Evolutionary conservation across 2,797 vertebrate species (phyloP).

Genomic region (Poecile montanus): DNA sequence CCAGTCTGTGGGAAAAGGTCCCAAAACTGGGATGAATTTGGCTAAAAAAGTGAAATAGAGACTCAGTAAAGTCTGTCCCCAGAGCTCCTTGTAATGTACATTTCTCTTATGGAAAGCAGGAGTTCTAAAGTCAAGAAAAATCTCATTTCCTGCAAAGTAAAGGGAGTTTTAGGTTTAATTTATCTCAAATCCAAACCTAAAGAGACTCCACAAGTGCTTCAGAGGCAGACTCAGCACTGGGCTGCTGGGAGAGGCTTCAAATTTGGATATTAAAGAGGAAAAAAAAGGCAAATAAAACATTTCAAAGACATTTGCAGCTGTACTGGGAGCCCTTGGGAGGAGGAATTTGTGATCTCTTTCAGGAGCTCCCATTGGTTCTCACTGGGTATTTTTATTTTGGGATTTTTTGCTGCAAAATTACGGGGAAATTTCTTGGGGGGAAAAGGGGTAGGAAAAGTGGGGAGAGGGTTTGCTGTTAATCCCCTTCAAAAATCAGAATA

Average conservation of each 20-base stretch:
- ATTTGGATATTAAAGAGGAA: not conserved
- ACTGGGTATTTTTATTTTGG: not conserved
- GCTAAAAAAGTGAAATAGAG: not conserved
- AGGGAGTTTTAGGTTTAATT: not conserved
- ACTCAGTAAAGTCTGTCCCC: not conserved
- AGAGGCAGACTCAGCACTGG: not conserved
- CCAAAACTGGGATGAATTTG: not conserved
- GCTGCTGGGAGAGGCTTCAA: not conserved
- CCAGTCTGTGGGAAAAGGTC: not conserved
- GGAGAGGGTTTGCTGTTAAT: not conserved
- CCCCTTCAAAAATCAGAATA: not conserved
- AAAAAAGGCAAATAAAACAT: not conserved
- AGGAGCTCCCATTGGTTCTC: not conserved
- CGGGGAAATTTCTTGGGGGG: accelerated
- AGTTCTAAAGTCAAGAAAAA: not conserved
- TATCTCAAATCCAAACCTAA: not conserved
- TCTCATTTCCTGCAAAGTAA: not conserved
- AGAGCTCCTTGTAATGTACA: accelerated
- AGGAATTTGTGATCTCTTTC: not conserved
- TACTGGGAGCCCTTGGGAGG: not conserved
- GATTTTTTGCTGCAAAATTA: not conserved
- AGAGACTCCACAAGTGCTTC: accelerated
- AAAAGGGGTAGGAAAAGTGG: not conserved
- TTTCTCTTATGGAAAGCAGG: not conserved
- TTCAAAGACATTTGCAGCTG: not conserved